Percentiles rank a stretch among this genome's conserved stretches.
phyloP scores from a whole-genome alignment of 2,797 vertebrate species.

The Antrozous pallidus region DNA sequence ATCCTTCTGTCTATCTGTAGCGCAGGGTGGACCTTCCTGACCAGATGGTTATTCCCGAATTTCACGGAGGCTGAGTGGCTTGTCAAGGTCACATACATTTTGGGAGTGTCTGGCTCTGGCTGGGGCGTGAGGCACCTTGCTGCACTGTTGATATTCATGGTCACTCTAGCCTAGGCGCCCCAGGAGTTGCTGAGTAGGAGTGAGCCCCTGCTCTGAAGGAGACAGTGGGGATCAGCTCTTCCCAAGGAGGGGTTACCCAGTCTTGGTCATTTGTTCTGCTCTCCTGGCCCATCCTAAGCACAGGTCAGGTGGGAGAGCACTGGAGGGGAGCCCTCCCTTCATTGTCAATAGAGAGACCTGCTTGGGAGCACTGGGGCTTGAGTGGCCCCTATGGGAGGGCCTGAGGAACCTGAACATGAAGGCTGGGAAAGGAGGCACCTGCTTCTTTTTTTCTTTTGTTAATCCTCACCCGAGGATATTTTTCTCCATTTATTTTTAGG shows the following conservation, averaged over 20 bases:
- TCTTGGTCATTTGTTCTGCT: background rate
- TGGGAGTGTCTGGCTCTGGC: background rate
- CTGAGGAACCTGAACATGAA: background rate
- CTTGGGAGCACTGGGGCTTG: background rate
- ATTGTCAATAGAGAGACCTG: background rate
- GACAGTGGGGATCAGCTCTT: background rate
- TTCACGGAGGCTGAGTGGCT: background rate
- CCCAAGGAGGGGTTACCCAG: background rate
- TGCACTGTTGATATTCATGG: background rate
- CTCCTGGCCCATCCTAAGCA: background rate
- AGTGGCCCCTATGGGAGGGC: background rate
- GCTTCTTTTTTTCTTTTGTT: too few relatives aligned
- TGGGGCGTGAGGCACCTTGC: fast-evolving
- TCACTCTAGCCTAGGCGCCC: background rate
- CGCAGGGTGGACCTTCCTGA: background rate
- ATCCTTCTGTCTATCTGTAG: background rate
- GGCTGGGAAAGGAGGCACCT: background rate
- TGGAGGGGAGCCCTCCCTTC: too few relatives aligned
- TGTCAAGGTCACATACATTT: background rate
- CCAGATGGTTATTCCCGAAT: too few relatives aligned
- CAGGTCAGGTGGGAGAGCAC: too few relatives aligned
- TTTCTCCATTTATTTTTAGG: too few relatives aligned
- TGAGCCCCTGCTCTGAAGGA: background rate
- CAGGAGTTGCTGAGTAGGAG: background rate
- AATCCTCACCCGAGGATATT: too few relatives aligned